A percentile compares a stretch with the other conserved stretches of the same genome.
Evolutionary conservation across 2,888 invertebrate genomes (phyloP).

Genomic region (Amblyjoppa fuscipennis): DNA sequence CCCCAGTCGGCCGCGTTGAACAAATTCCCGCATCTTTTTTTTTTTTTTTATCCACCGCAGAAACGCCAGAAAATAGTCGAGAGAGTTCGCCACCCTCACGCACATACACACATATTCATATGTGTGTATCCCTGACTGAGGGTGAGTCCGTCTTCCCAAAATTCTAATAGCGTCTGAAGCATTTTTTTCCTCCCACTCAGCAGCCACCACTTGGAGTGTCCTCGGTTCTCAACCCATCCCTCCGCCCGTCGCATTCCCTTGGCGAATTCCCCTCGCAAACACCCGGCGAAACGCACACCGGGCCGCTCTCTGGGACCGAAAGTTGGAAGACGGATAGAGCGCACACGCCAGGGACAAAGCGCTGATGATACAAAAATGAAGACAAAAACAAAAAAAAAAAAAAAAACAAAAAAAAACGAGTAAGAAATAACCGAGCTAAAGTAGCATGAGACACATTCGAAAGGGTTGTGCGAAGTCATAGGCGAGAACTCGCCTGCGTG

Average conservation of each 20-base stretch:
- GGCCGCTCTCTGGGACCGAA: conserved; percentile 35
- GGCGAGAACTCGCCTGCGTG: not conserved
- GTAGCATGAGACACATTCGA: not conserved
- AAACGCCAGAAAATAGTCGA: not conserved
- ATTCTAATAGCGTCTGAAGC: conserved; percentile 30
- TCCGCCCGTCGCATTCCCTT: not conserved
- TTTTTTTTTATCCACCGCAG: not conserved
- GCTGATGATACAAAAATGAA: too few species aligned
- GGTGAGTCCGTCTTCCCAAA: not conserved
- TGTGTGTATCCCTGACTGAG: not conserved
- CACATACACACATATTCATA: not conserved
- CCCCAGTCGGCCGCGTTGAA: not conserved
- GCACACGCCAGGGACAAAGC: not conserved
- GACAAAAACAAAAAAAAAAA: not conserved
- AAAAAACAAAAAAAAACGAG: not conserved
- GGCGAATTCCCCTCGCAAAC: not conserved
- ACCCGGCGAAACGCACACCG: not conserved
- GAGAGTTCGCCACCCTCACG: conserved; percentile 7
- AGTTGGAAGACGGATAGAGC: conserved; percentile 23
- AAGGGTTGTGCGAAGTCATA: conserved; percentile 34
- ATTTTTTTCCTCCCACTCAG: conserved; percentile 11
- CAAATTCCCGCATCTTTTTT: conserved; percentile 16
- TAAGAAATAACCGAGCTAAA: not conserved
- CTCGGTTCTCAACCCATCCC: not conserved
- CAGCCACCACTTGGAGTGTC: not conserved